Conservation (phyloP, 92 coral and sea anemone genomes). For the Anthopleura xanthogrammica region DNA sequence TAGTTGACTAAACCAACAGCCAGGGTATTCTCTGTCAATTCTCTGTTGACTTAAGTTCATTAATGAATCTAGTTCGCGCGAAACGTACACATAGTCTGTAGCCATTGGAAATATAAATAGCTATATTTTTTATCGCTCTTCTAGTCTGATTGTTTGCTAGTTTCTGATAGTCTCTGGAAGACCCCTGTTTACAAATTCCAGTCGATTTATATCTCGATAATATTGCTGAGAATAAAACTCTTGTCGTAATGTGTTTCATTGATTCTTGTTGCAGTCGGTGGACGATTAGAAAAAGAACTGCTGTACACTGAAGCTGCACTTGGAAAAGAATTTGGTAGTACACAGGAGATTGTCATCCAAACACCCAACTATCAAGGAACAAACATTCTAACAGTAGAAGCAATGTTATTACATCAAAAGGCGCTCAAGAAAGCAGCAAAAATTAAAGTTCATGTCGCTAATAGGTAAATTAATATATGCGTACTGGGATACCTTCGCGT, state of each 20-base stretch:
- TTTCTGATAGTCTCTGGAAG: no score
- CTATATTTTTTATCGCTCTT: not conserved
- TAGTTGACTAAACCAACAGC: conserved; percentile 5
- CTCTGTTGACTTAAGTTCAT: not conserved
- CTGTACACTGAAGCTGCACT: conserved; percentile 63
- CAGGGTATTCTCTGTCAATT: not conserved
- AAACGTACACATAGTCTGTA: conserved; percentile 3
- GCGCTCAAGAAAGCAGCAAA: conserved; percentile 63
- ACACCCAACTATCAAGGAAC: conserved; percentile 83
- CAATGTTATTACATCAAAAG: conserved; percentile 69
- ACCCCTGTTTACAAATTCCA: not conserved
- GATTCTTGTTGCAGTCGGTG: conserved; percentile 59
- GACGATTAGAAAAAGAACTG: conserved; percentile 83
- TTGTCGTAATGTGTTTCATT: not conserved
- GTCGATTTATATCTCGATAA: not conserved
- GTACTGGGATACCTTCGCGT: not conserved
- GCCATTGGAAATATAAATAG: not conserved
- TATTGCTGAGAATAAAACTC: not conserved
- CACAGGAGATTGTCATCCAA: conserved; percentile 82
- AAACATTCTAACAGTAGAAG: conserved; percentile 68
- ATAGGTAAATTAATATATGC: conserved; percentile 27
- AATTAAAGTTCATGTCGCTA: conserved; percentile 62
- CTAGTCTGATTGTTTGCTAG: not conserved
- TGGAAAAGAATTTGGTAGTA: conserved; percentile 63
- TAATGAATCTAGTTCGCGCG: not conserved